These are phyloP conservation scores for Oxyura jamaicensis DNA, from an alignment of 2,113 vertebrate species.

Conservation along the genomic window DNA sequence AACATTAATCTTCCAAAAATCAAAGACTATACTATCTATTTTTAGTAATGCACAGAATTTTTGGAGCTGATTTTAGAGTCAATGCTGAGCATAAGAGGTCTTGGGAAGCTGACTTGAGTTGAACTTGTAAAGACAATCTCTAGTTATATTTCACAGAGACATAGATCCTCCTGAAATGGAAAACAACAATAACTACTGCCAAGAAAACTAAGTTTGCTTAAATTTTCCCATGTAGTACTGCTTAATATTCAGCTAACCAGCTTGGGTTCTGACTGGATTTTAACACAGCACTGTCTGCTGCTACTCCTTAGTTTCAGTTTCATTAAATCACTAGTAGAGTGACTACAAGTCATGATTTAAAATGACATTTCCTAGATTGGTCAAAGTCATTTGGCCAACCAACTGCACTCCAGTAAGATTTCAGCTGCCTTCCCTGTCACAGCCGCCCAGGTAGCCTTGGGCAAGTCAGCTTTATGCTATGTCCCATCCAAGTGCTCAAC, in stretches of 20 bases:
- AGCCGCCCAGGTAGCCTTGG: not conserved
- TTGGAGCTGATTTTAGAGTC: slow-evolving; percentile 24
- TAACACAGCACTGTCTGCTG: not conserved
- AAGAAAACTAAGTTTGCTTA: slow-evolving; percentile 61
- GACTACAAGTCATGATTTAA: not conserved
- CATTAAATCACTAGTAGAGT: not conserved
- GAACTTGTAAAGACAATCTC: not conserved
- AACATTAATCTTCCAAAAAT: slow-evolving; percentile 7
- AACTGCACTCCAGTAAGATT: not conserved
- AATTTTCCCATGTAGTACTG: slow-evolving; percentile 53
- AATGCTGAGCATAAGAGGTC: slow-evolving; percentile 32
- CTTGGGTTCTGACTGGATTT: not conserved
- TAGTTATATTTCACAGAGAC: slow-evolving; percentile 64
- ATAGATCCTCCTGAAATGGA: slow-evolving; percentile 35
- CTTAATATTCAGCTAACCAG: not conserved
- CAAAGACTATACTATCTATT: slow-evolving; percentile 45
- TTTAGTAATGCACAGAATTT: slow-evolving; percentile 59
- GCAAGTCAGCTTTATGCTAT: not conserved
- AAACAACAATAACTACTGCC: slow-evolving; percentile 52
- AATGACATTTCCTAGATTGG: not conserved
- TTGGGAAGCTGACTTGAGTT: slow-evolving; percentile 41
- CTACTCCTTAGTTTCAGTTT: not conserved
- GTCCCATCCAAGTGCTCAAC: not conserved
- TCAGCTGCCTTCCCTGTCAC: not conserved
- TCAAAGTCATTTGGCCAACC: not conserved